Percentiles rank a stretch among this genome's conserved stretches.
These are phyloP conservation scores for Drymodes brunneopygia DNA, from an alignment of 2,113 vertebrate species.

Conservation along the genomic window DNA sequence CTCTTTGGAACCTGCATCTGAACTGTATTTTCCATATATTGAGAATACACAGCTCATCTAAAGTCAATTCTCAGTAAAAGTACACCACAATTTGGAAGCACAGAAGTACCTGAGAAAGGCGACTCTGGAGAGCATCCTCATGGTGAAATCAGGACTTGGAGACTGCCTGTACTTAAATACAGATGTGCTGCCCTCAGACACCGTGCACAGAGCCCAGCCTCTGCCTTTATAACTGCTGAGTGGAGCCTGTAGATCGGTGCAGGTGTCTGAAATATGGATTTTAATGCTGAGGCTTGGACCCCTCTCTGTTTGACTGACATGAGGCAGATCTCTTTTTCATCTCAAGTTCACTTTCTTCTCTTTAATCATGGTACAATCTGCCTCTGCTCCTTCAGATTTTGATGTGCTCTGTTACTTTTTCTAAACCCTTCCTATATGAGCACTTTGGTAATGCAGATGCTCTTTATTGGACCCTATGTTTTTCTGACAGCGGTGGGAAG, in stretches of 20 bases:
- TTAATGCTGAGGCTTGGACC: not conserved
- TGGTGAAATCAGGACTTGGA: not conserved
- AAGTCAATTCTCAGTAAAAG: not conserved
- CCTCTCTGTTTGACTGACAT: not conserved
- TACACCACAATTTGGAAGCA: not conserved
- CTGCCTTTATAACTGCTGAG: not conserved
- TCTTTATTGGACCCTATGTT: not conserved
- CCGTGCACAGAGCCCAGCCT: accelerated
- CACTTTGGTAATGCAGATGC: not conserved
- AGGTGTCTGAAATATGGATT: not conserved
- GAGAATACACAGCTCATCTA: not conserved
- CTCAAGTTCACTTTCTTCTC: not conserved
- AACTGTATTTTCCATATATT: not conserved
- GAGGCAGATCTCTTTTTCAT: not conserved
- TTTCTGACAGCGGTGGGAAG: conserved; percentile 2
- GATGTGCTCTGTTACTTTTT: not conserved
- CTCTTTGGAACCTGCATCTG: not conserved
- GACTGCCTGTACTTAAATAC: not conserved
- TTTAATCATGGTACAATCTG: not conserved
- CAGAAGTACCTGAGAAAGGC: not conserved
- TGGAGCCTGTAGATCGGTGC: not conserved
- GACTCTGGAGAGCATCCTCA: not conserved
- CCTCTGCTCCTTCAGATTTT: not conserved
- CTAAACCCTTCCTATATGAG: not conserved
- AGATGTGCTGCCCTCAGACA: not conserved